A percentile compares a stretch with the other conserved stretches of the same genome.
phyloP scores from a whole-genome alignment of 53 echinoderm and acorn worm genomes.

The Mesocentrotus franciscanus region DNA sequence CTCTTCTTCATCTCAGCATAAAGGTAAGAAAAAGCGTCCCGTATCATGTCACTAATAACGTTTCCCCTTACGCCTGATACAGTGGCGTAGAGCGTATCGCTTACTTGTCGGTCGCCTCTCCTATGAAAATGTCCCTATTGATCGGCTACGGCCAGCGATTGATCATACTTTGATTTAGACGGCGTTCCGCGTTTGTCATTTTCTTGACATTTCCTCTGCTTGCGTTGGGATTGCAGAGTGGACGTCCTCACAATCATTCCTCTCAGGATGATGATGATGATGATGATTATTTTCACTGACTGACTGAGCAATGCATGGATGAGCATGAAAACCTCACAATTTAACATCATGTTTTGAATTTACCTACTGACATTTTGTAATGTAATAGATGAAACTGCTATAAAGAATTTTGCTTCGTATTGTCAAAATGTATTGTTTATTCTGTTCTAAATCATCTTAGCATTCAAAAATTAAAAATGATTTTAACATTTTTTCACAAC shows the following conservation, averaged over 20 bases:
- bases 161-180: slow-evolving; percentile 61
- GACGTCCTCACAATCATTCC: not conserved
- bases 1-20: not conserved
- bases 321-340: not conserved
- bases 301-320: not conserved
- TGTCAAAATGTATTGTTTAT: not conserved
- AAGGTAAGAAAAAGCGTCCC: slow-evolving; percentile 30
- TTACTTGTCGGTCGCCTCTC: slow-evolving; percentile 45
- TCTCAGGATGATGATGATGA: not conserved
- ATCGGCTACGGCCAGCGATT: slow-evolving; percentile 50
- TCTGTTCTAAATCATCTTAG: not conserved
- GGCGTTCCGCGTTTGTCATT: slow-evolving; percentile 49
- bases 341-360: not conserved
- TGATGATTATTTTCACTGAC: slow-evolving; percentile 15
- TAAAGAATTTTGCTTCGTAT: not conserved
- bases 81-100: slow-evolving; percentile 32
- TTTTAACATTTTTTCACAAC: too few species aligned
- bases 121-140: slow-evolving; percentile 62
- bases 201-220: slow-evolving; percentile 54
- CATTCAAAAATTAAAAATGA: not conserved
- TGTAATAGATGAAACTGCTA: not conserved
- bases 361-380: not conserved
- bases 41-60: slow-evolving; percentile 63
- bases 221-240: slow-evolving; percentile 3
- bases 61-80: slow-evolving; percentile 47